phyloP scores from a whole-genome alignment of 2,888 invertebrate species.

The Drosophila kanekoi region DNA sequence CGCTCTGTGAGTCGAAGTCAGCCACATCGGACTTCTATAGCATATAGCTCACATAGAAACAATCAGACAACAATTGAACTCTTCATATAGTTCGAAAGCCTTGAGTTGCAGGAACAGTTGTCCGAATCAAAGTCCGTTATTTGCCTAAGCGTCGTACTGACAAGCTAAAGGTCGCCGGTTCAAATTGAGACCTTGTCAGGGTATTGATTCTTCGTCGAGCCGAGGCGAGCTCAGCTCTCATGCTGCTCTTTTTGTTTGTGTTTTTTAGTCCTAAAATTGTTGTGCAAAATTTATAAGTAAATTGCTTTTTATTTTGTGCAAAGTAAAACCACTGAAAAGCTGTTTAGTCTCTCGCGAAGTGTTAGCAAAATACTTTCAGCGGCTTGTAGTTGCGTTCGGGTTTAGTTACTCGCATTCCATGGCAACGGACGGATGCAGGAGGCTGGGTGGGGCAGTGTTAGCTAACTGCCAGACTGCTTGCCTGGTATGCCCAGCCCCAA shows the following conservation, averaged over 20 bases:
- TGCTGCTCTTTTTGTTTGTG: neutral
- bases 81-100: too few relatives aligned
- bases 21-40: too few relatives aligned
- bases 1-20: too few relatives aligned
- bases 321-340: constrained; percentile 59
- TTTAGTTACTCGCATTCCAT: constrained; percentile 21
- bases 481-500: too few relatives aligned
- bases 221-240: neutral
- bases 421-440: neutral
- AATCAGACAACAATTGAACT: too few relatives aligned
- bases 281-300: constrained; percentile 67
- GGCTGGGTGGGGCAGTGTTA: neutral
- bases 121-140: too few relatives aligned
- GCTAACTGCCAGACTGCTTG: constrained; percentile 13
- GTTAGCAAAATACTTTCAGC: constrained; percentile 61
- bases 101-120: too few relatives aligned
- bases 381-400: constrained; percentile 36
- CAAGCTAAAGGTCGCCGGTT: too few relatives aligned
- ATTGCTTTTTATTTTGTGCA: constrained; percentile 61
- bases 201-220: constrained; percentile 1
- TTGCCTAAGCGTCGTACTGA: too few relatives aligned
- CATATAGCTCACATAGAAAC: too few relatives aligned
- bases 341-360: constrained; percentile 65
- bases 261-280: constrained; percentile 51
- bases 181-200: neutral